Conservation (phyloP, 1,140 invertebrate species). For the Zophobas morio region DNA sequence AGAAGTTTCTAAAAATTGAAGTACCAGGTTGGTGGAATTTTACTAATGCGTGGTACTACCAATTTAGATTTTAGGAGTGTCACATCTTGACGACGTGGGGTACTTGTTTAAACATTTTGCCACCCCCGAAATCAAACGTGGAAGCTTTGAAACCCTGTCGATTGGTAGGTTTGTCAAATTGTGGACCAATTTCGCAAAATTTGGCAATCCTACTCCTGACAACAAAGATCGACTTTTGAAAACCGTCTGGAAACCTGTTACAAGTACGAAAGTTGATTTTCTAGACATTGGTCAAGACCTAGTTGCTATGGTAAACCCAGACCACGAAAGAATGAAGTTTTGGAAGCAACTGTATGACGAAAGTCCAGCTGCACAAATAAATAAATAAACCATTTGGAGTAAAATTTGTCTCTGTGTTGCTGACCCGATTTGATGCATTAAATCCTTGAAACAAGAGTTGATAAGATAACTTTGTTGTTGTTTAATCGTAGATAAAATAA, state of each 20-base stretch:
- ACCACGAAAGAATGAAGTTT: not conserved
- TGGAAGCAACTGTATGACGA: constrained; percentile 1
- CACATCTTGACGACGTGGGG: constrained; percentile 45
- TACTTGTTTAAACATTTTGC: constrained; percentile 39
- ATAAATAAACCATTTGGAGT: too few relatives aligned
- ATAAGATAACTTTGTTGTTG: too few relatives aligned
- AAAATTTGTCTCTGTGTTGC: too few relatives aligned
- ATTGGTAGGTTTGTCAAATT: constrained; percentile 29
- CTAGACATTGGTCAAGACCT: constrained; percentile 5
- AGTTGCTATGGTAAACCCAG: not conserved
- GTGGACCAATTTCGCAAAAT: constrained; percentile 55
- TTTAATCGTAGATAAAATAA: too few relatives aligned
- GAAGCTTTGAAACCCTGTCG: not conserved
- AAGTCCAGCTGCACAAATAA: not conserved
- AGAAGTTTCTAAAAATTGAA: not conserved
- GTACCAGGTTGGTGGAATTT: not conserved
- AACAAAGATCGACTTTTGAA: constrained; percentile 15
- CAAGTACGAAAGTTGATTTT: not conserved
- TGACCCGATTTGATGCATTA: too few relatives aligned
- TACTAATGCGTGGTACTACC: not conserved
- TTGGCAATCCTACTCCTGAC: constrained; percentile 45
- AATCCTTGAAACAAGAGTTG: too few relatives aligned
- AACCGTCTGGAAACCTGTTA: constrained; percentile 31
- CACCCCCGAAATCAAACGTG: not conserved
- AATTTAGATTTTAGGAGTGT: constrained; percentile 46